Conservation (phyloP, 2,888 invertebrate species). For the Lepidocyrtinus sp. region DNA sequence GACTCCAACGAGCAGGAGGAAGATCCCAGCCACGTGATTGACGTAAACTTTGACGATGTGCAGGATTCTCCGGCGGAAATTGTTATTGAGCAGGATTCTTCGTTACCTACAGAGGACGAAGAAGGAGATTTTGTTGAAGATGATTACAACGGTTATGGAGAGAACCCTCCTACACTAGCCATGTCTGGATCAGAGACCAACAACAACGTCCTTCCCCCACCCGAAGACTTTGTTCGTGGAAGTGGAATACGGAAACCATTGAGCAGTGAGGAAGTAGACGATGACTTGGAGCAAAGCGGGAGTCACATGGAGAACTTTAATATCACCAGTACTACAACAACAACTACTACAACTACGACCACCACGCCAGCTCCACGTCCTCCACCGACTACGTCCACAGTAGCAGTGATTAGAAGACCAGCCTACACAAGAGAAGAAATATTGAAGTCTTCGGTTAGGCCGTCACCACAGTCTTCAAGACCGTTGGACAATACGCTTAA, state of each 20-base stretch:
- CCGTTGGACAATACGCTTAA: constrained; percentile 17
- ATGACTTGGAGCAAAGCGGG: constrained; percentile 49
- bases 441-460: constrained; percentile 29
- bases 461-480: constrained; percentile 30
- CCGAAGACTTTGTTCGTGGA: constrained; percentile 47
- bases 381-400: not conserved
- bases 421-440: constrained; percentile 50
- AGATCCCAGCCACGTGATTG: constrained; percentile 67
- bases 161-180: constrained; percentile 41
- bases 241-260: constrained; percentile 65
- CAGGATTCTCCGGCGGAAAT: constrained; percentile 43
- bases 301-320: constrained; percentile 30
- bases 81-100: constrained; percentile 49
- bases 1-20: constrained; percentile 37
- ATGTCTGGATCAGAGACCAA: constrained; percentile 56
- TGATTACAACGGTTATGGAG: constrained; percentile 52
- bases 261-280: constrained; percentile 45
- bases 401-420: constrained; percentile 33
- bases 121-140: constrained; percentile 27
- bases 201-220: constrained; percentile 50
- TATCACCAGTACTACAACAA: not conserved
- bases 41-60: constrained; percentile 61
- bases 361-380: not conserved
- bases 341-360: constrained; percentile 23
- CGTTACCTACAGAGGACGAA: constrained; percentile 35